Percentiles rank a stretch among this genome's conserved stretches.
phyloP scores from a whole-genome alignment of 2,797 vertebrate genomes.

The Staurois parvus region DNA sequence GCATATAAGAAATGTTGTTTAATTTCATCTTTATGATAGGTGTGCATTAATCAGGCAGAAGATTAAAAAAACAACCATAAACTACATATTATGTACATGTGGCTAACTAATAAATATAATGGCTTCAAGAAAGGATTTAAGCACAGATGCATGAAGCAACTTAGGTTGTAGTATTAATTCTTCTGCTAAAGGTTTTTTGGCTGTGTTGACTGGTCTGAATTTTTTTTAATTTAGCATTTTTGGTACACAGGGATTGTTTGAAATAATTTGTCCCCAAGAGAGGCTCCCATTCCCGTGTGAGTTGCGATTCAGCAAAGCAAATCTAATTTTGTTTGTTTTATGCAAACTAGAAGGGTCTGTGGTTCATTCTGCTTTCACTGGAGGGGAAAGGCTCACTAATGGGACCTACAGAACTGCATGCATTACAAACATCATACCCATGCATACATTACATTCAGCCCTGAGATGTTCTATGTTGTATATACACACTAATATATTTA shows the following conservation, averaged over 20 bases:
- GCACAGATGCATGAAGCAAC: slow-evolving; percentile 90
- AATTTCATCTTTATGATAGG: not conserved
- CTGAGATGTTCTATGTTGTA: slow-evolving; percentile 83
- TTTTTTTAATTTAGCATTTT: slow-evolving; percentile 91
- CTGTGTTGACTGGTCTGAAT: slow-evolving; percentile 97
- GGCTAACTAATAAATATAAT: slow-evolving; percentile 82
- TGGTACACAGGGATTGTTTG: slow-evolving; percentile 99
- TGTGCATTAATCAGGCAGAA: slow-evolving; percentile 66
- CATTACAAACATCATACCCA: slow-evolving; percentile 92
- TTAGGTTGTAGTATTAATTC: slow-evolving; percentile 98
- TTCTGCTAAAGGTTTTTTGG: slow-evolving; percentile 95
- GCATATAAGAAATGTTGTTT: slow-evolving; percentile 7
- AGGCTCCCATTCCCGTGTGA: slow-evolving; percentile 96
- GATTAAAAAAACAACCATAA: slow-evolving; percentile 74
- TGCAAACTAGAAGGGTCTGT: slow-evolving; percentile 97
- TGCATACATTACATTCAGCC: slow-evolving; percentile 96
- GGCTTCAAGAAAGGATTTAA: slow-evolving; percentile 86
- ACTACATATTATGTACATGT: slow-evolving; percentile 84
- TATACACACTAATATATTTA: slow-evolving; percentile 81
- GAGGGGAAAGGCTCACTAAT: slow-evolving; percentile 94
- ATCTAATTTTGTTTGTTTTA: slow-evolving; percentile 99
- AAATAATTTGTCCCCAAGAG: slow-evolving; percentile 99
- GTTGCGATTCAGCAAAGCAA: slow-evolving; percentile 99
- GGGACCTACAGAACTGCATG: slow-evolving; percentile 88
- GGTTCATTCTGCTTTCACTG: slow-evolving; percentile 95